Evolutionary conservation across 2,797 vertebrate species (phyloP).

Genomic region (Pangasius krempfi): DNA sequence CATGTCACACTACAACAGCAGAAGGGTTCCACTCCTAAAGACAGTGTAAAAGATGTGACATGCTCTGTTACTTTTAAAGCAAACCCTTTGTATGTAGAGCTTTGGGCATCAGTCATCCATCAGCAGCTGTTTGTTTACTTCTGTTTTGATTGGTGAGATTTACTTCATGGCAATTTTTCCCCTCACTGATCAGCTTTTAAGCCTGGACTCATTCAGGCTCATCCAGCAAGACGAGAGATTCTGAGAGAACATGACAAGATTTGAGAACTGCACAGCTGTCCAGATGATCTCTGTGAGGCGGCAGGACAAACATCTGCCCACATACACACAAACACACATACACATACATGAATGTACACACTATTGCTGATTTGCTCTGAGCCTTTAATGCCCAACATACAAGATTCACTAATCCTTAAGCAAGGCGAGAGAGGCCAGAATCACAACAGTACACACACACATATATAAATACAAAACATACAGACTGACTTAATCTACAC

Average conservation of each 20-base stretch:
- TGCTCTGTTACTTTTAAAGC: not conserved
- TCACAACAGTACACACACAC: not conserved
- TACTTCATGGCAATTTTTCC: not conserved
- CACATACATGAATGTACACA: not conserved
- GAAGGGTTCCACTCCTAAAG: not conserved
- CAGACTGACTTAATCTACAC: not conserved
- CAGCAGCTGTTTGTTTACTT: not conserved
- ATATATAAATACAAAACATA: not conserved
- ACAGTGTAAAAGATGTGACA: not conserved
- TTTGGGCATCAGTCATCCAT: not conserved
- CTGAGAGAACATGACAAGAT: slow-evolving; percentile 12
- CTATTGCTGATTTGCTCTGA: not conserved
- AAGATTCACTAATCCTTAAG: not conserved
- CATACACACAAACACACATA: not conserved
- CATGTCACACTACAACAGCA: not conserved
- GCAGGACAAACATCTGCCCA: not conserved
- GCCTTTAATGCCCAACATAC: slow-evolving; percentile 3
- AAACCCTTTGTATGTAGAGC: not conserved
- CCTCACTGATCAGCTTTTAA: not conserved
- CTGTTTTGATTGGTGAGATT: not conserved
- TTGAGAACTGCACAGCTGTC: not conserved
- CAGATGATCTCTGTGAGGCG: not conserved
- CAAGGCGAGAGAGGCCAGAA: not conserved
- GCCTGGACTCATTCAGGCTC: not conserved
- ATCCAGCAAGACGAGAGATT: not conserved